Base-by-base conservation (phyloP, 2,888 invertebrate genomes). In the Ceriagrion tenellum region DNA sequence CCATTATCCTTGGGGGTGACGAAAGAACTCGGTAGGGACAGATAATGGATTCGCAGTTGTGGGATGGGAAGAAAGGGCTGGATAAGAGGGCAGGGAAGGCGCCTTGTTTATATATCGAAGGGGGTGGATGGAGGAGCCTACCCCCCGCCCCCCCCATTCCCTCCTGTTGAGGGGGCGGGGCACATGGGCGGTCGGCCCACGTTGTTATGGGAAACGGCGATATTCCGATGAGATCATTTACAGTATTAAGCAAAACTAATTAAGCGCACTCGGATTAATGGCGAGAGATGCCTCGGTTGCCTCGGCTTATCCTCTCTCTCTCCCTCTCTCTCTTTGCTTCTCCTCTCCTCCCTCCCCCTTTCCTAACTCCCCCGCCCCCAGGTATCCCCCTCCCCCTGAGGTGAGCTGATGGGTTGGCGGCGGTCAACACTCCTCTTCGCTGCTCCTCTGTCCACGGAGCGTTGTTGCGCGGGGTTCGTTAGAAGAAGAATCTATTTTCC, bases 231-330 rank as follows among this genome's bases (percentile, higher is more conserved):
- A 74, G 69, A 69, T 93, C 93, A 69, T 47, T 96, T 96, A 95
- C 95, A 95, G 95, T 91, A 95, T 95, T 95, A 95, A 95, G 95
- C 95, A 95, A 91, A 95, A 95, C 95, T 95, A 96, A 96, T 96
- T 96, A 95, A 95, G 95, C 95, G 95, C 95, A 90, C 95, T 88
- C 95, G 95, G 95, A 96, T 95, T 95, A 95, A 95, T 95, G 95
- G 69, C 81, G 90, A 69, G 88, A 40, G 88, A 88, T 88, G 88
- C 88, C 88, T 88, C 23, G 35, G 47, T 88, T 88, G 88, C 88
- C 26, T 8, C 88, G 88, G 88, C 88, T 88, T 88, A 88, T 47
- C 88, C 47, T 26, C 40, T 20, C 88, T 20, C 55, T 26, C 88
- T 10, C 35, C 16, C 88, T 26, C 20, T 26, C 69, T 10, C n/a